Percentiles rank a stretch among this genome's conserved stretches.
phyloP scores from a whole-genome alignment of 2,113 vertebrate species.

The Platichthys stellatus region DNA sequence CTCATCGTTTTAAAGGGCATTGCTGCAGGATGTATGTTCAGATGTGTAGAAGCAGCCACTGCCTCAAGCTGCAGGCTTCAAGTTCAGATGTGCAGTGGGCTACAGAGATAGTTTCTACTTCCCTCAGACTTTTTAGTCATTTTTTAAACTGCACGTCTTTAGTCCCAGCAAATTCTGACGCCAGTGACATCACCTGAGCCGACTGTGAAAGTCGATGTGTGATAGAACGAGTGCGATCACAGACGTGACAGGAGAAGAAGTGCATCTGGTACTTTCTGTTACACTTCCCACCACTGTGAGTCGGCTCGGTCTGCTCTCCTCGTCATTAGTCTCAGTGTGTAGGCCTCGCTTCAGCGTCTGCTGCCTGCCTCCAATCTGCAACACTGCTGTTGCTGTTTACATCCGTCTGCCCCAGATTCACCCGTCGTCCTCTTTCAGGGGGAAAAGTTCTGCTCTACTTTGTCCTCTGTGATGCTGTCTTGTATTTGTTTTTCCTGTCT shows the following conservation, averaged over 20 bases:
- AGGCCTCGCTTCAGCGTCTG: constrained; percentile 32
- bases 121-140: too few species aligned
- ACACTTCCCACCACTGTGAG: constrained; percentile 36
- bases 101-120: too few species aligned
- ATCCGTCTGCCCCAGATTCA: constrained; percentile 61
- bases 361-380: constrained; percentile 43
- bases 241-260: constrained; percentile 16
- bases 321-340: constrained; percentile 65
- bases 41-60: too few species aligned
- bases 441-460: constrained; percentile 43
- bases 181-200: not conserved
- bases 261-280: constrained; percentile 44
- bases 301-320: constrained; percentile 48
- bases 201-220: not conserved
- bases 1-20: too few species aligned
- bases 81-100: too few species aligned
- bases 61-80: too few species aligned
- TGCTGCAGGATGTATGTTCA: too few species aligned
- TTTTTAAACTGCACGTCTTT: not conserved
- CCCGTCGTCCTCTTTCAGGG: constrained; percentile 29
- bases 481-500: constrained; percentile 50
- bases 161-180: not conserved
- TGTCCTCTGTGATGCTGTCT: constrained; percentile 27
- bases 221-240: constrained; percentile 7
- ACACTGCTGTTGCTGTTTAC: constrained; percentile 38